Evolutionary conservation across 2,888 invertebrate genomes (phyloP).

Genomic region (Phaonia tiefii): DNA sequence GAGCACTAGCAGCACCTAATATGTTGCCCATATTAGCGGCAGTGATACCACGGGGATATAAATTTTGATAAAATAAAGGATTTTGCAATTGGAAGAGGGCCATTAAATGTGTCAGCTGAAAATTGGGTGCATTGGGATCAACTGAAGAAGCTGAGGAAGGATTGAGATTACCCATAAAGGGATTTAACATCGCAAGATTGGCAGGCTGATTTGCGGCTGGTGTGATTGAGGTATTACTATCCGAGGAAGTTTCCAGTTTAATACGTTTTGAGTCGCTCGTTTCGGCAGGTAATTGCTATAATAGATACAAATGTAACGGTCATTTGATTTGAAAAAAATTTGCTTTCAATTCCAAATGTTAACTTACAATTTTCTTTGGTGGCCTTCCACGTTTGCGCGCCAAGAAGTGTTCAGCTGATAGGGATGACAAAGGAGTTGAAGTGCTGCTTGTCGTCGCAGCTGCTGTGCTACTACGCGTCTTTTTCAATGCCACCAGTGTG

Average conservation of each 20-base stretch:
- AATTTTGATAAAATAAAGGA: constrained; percentile 79
- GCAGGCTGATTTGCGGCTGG: not conserved
- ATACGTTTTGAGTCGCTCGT: constrained; percentile 71
- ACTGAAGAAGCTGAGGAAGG: constrained; percentile 65
- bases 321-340: not conserved
- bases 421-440: constrained; percentile 78
- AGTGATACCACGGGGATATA: constrained; percentile 75
- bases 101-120: constrained; percentile 78
- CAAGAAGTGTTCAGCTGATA: constrained; percentile 78
- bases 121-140: constrained; percentile 74
- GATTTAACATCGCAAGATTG: constrained; percentile 65
- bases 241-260: constrained; percentile 70
- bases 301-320: not conserved
- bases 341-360: not conserved
- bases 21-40: constrained; percentile 69
- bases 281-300: constrained; percentile 74
- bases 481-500: constrained; percentile 26
- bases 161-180: constrained; percentile 72
- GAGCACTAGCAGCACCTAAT: constrained; percentile 58
- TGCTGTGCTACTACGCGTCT: constrained; percentile 50
- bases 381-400: constrained; percentile 78
- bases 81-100: constrained; percentile 78
- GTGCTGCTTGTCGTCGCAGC: constrained; percentile 57
- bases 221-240: not conserved
- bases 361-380: constrained; percentile 79